Percentiles rank a stretch among this genome's conserved stretches.
phyloP scores from a whole-genome alignment of 2,888 invertebrate genomes.

The Macaria notata region DNA sequence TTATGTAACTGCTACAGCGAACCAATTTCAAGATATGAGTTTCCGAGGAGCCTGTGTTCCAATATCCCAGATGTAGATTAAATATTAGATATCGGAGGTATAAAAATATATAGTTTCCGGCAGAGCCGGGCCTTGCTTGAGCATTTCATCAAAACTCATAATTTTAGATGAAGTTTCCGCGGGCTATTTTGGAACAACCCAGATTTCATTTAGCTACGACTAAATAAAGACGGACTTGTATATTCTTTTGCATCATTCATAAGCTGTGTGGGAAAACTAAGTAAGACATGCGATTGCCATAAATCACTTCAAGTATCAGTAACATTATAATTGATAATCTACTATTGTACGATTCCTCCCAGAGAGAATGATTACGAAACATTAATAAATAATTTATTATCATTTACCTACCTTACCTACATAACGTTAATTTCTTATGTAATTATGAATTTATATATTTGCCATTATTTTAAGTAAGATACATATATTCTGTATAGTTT shows the following conservation, averaged over 20 bases:
- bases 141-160: conserved; percentile 79
- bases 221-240: background rate
- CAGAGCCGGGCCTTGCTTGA: conserved; percentile 46
- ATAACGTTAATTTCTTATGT: too few relatives aligned
- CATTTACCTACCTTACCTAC: too few relatives aligned
- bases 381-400: too few relatives aligned
- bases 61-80: conserved; percentile 35
- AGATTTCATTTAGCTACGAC: conserved; percentile 43
- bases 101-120: conserved; percentile 66
- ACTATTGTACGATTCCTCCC: too few relatives aligned
- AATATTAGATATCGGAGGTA: conserved; percentile 36
- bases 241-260: background rate
- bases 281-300: too few relatives aligned
- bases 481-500: too few relatives aligned
- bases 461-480: too few relatives aligned
- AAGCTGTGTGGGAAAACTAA: too few relatives aligned
- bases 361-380: too few relatives aligned
- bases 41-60: conserved; percentile 17
- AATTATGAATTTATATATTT: too few relatives aligned
- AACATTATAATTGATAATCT: too few relatives aligned
- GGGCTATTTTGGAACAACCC: conserved; percentile 71
- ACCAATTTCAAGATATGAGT: conserved; percentile 11
- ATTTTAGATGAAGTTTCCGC: conserved; percentile 72
- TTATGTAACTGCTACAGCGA: conserved; percentile 24
- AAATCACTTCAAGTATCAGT: too few relatives aligned